Conservation (phyloP, 2,888 invertebrate genomes). For the Habrosyne pyritoides region DNA sequence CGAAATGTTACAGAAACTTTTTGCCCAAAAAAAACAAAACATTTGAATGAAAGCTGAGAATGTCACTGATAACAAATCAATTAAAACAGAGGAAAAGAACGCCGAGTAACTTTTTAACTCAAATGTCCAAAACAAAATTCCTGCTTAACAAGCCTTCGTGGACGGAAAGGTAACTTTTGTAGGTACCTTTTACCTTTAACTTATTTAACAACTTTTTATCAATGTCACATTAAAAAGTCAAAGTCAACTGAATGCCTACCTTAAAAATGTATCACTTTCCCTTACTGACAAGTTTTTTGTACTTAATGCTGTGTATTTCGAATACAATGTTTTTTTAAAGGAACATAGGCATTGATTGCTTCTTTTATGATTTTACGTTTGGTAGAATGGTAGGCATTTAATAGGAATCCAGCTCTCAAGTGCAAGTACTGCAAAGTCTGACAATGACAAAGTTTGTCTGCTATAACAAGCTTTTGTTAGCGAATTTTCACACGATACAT, state of each 20-base stretch:
- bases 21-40: not conserved
- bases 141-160: constrained; percentile 21
- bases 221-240: constrained; percentile 64
- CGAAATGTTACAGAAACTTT: constrained; percentile 2
- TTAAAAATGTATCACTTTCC: constrained; percentile 52
- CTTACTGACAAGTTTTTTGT: constrained; percentile 22
- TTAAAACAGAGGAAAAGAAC: not conserved
- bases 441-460: constrained; percentile 11
- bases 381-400: not conserved
- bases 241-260: constrained; percentile 41
- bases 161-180: constrained; percentile 9
- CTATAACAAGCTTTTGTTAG: not conserved
- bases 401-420: not conserved
- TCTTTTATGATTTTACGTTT: too few species aligned
- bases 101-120: not conserved
- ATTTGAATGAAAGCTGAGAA: not conserved
- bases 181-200: constrained; percentile 44
- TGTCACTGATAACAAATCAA: not conserved
- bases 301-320: not conserved
- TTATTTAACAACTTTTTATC: constrained; percentile 45
- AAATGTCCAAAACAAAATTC: constrained; percentile 18
- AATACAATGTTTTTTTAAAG: not conserved
- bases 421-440: not conserved
- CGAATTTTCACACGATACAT: not conserved
- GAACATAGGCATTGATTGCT: too few species aligned